phyloP scores from a whole-genome alignment of 2,113 vertebrate species.

The Bambusicola thoracicus region DNA sequence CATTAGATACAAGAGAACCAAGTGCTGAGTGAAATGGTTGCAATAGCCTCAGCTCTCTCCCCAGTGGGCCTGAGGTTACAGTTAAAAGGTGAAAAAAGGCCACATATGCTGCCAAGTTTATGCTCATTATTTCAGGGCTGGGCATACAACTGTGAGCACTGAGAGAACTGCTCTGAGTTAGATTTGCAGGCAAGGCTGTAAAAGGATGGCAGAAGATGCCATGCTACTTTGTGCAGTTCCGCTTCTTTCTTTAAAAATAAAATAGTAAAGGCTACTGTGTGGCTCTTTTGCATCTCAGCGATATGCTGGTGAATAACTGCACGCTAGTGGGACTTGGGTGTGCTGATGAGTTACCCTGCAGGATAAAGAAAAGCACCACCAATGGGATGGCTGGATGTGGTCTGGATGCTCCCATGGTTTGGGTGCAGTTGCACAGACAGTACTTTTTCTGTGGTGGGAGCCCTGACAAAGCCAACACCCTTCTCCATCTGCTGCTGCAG shows the following conservation, averaged over 20 bases:
- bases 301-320: not conserved
- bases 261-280: not conserved
- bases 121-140: conserved; percentile 35
- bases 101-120: not conserved
- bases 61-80: not conserved
- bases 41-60: conserved; percentile 29
- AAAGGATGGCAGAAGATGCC: not conserved
- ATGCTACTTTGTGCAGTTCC: not conserved
- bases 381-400: not conserved
- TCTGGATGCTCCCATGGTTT: not conserved
- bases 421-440: not conserved
- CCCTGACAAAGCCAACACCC: not conserved
- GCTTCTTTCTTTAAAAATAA: not conserved
- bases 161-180: not conserved
- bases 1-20: not conserved
- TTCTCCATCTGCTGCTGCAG: not conserved
- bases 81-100: conserved; percentile 2
- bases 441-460: not conserved
- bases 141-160: not conserved
- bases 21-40: conserved; percentile 15
- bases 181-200: not conserved
- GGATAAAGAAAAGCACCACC: not conserved
- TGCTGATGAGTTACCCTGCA: not conserved
- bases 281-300: not conserved
- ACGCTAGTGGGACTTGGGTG: not conserved